phyloP scores from a whole-genome alignment of 1,140 invertebrate genomes.

The Littorina saxatilis region DNA sequence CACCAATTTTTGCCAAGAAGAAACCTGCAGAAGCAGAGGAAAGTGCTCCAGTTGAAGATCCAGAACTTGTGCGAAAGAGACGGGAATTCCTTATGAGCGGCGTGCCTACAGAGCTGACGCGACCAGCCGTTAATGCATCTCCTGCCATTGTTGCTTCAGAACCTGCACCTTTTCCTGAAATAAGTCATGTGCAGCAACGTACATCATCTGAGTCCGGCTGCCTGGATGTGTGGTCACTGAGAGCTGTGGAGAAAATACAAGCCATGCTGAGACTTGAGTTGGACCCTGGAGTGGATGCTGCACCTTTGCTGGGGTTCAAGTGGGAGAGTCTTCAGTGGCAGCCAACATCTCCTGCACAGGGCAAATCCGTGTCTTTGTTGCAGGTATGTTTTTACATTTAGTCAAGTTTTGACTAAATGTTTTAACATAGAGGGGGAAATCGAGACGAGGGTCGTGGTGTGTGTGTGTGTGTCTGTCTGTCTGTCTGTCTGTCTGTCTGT shows the following conservation, averaged over 20 bases:
- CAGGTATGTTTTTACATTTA: not conserved
- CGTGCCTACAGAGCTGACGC: slow-evolving; percentile 62
- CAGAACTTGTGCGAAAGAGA: slow-evolving; percentile 55
- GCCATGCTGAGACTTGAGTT: not conserved
- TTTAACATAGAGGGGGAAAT: too few relatives aligned
- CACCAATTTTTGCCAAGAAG: slow-evolving; percentile 61
- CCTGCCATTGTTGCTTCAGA: slow-evolving; percentile 28
- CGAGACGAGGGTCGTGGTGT: too few relatives aligned
- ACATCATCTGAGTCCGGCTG: slow-evolving; percentile 42
- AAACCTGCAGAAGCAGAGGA: slow-evolving; percentile 38
- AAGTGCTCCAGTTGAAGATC: slow-evolving; percentile 43
- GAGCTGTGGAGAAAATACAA: not conserved
- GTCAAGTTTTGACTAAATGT: too few relatives aligned
- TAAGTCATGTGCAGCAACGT: slow-evolving; percentile 62
- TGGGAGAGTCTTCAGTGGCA: slow-evolving; percentile 31
- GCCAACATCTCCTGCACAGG: not conserved
- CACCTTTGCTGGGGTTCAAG: not conserved
- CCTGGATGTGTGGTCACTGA: not conserved
- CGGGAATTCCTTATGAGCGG: slow-evolving; percentile 68
- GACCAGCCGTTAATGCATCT: slow-evolving; percentile 34
- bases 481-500: too few relatives aligned
- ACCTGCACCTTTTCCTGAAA: slow-evolving; percentile 55
- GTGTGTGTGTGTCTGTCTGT: too few relatives aligned
- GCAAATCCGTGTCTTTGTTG: not conserved
- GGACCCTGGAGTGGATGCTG: not conserved